These are phyloP conservation scores for Synanthedon vespiformis DNA, from an alignment of 2,888 invertebrate species.

Conservation along the genomic window DNA sequence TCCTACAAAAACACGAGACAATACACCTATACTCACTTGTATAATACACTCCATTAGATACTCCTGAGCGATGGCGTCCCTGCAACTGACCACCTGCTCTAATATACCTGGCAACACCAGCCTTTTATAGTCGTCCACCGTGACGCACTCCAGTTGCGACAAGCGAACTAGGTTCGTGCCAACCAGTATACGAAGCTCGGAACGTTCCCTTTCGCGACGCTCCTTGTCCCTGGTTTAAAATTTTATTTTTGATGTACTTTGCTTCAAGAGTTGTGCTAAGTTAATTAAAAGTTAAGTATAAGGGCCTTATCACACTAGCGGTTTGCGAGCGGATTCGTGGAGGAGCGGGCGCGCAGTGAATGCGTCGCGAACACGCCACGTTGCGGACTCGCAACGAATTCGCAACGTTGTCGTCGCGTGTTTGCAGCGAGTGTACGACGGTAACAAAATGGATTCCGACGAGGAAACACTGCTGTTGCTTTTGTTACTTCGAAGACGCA, in stretches of 20 bases:
- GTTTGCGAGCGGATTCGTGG: background rate
- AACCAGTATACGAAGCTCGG: conserved; percentile 94
- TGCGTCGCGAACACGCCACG: background rate
- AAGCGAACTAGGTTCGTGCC: conserved; percentile 98
- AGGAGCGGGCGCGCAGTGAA: background rate
- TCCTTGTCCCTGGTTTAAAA: conserved; percentile 77
- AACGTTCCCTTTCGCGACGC: conserved; percentile 89
- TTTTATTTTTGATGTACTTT: background rate
- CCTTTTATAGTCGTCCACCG: conserved; percentile 90
- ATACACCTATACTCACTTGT: conserved; percentile 73
- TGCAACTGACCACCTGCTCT: conserved; percentile 98
- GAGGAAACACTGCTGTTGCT: background rate
- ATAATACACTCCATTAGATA: conserved; percentile 99
- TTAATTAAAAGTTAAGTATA: too few species aligned
- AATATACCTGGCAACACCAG: conserved; percentile 94
- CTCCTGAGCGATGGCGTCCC: conserved; percentile 98
- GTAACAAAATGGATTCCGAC: conserved; percentile 1
- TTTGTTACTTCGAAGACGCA: conserved; percentile 2
- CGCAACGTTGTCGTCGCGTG: background rate
- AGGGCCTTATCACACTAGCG: too few species aligned
- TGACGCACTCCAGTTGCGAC: conserved; percentile 94
- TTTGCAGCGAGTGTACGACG: background rate
- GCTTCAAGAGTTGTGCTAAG: too few species aligned
- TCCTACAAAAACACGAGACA: too few species aligned
- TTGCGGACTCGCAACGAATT: background rate